A percentile compares a stretch with the other conserved stretches of the same genome.
phyloP scores from a whole-genome alignment of 2,113 vertebrate genomes.

The Tupaia tana region DNA sequence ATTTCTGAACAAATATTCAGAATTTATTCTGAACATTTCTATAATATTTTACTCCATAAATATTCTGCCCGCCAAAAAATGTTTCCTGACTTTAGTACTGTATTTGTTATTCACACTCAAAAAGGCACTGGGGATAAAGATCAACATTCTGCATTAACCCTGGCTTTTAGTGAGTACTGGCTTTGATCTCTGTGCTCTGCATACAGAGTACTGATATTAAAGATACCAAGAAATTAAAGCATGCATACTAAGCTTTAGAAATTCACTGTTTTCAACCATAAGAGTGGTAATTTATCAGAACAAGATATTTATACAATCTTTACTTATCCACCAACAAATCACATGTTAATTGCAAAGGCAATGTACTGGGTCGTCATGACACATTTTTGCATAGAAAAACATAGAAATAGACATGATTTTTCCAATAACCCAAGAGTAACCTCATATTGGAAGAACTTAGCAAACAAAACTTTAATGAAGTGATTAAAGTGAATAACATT shows the following conservation, averaged over 20 bases:
- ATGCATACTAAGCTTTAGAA: neutral
- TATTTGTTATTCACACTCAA: constrained; percentile 15
- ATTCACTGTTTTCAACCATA: neutral
- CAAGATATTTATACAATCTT: neutral
- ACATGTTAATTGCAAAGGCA: neutral
- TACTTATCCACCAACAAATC: neutral
- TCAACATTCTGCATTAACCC: neutral
- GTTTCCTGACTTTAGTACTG: neutral
- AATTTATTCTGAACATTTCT: constrained; percentile 8
- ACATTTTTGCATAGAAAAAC: too few species aligned
- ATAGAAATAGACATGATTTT: too few species aligned
- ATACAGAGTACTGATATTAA: neutral
- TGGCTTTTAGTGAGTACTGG: neutral
- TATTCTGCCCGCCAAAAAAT: neutral
- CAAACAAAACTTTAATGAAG: neutral
- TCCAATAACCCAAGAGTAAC: neutral
- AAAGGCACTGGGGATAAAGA: neutral
- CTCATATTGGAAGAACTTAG: constrained; percentile 2
- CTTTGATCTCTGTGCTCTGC: neutral
- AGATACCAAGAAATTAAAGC: neutral
- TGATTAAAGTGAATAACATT: neutral
- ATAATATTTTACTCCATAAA: neutral
- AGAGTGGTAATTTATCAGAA: neutral
- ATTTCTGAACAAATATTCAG: constrained; percentile 30
- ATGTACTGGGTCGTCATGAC: neutral